Percentiles rank a stretch among this genome's conserved stretches.
phyloP scores from a whole-genome alignment of 2,888 invertebrate genomes.

The Sycophila texana region DNA sequence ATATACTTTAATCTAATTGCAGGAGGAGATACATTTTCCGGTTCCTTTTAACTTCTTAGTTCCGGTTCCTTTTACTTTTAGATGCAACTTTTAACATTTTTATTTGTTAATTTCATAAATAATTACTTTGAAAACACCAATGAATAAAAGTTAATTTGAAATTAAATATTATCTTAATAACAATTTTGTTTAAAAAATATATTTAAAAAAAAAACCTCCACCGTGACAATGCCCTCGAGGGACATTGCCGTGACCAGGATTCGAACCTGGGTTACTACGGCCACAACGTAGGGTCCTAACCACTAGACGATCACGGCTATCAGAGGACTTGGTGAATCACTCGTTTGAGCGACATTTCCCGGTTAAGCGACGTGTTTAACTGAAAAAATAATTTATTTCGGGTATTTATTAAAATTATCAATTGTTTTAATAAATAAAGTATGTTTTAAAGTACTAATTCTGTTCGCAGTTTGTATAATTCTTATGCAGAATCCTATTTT shows the following conservation, averaged over 20 bases:
- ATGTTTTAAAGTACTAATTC: too few species aligned
- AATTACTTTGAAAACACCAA: not conserved
- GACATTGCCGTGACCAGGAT: conserved; percentile 76
- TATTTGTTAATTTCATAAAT: too few species aligned
- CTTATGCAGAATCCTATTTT: not conserved
- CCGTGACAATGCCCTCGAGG: conserved; percentile 53
- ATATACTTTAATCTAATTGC: too few species aligned
- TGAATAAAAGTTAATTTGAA: not conserved
- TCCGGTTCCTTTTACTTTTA: too few species aligned
- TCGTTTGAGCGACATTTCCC: conserved; percentile 22
- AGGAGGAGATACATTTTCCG: too few species aligned
- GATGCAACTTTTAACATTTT: too few species aligned
- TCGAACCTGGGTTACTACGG: conserved; percentile 76
- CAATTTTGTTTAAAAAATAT: not conserved
- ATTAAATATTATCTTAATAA: not conserved
- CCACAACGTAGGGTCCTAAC: conserved; percentile 76
- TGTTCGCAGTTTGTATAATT: not conserved
- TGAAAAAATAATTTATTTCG: too few species aligned
- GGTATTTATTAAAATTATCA: too few species aligned
- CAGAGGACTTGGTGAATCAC: conserved; percentile 37
- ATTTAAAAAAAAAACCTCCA: conserved; percentile 50
- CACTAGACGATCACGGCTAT: conserved; percentile 74
- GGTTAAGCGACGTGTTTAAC: too few species aligned
- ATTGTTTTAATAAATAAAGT: too few species aligned
- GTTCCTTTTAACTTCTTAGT: too few species aligned